Evolutionary conservation across 2,888 invertebrate species (phyloP).

Genomic region (Periphyllus acericola): DNA sequence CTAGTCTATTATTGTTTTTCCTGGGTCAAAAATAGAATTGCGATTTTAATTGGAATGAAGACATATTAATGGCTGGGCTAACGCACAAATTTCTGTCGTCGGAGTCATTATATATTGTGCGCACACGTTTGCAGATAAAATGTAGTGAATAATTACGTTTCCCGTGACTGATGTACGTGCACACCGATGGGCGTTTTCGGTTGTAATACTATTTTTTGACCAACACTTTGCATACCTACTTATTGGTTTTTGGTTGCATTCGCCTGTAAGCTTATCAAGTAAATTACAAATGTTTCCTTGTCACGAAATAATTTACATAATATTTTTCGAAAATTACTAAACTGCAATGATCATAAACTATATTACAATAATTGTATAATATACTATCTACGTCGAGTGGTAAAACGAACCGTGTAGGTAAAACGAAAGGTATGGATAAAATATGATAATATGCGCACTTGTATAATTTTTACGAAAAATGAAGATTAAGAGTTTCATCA

Average conservation of each 20-base stretch:
- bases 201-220: not conserved
- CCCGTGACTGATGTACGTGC: no score
- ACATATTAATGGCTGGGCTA: conserved; percentile 33
- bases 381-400: no score
- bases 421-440: not conserved
- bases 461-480: not conserved
- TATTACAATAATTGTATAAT: no score
- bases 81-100: conserved; percentile 35
- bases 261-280: no score
- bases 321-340: no score
- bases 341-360: no score
- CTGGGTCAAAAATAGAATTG: conserved; percentile 34
- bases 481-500: not conserved
- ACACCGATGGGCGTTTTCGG: not conserved
- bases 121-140: conserved; percentile 10
- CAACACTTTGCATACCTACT: no score
- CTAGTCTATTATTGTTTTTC: conserved; percentile 44
- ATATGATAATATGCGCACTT: not conserved
- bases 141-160: not conserved
- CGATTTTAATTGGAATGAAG: conserved; percentile 39
- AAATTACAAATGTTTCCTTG: no score
- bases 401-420: not conserved
- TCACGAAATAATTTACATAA: no score
- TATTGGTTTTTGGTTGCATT: no score
- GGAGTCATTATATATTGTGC: not conserved